phyloP scores from a whole-genome alignment of 2,113 vertebrate genomes.

The Odocoileus virginianus region DNA sequence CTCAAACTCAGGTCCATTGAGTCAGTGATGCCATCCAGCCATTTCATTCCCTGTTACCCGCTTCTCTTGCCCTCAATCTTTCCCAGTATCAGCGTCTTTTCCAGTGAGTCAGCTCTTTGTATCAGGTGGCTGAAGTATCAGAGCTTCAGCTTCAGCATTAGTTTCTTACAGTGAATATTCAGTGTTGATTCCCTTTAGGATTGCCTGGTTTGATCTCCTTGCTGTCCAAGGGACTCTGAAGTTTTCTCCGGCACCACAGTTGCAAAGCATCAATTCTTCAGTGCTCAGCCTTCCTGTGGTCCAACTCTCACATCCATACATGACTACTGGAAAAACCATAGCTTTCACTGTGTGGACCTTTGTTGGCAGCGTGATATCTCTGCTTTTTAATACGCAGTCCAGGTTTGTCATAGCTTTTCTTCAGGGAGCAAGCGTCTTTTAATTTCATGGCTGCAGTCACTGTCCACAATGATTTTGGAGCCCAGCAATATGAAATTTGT shows the following conservation, averaged over 20 bases:
- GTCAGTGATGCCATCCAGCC: background rate
- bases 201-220: background rate
- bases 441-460: background rate
- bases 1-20: background rate
- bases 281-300: background rate
- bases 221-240: background rate
- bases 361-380: background rate
- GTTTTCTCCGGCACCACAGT: background rate
- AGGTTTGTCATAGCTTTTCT: background rate
- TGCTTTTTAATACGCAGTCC: background rate
- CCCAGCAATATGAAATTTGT: background rate
- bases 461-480: background rate
- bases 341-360: background rate
- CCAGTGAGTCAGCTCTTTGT: background rate
- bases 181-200: background rate
- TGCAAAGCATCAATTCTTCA: background rate
- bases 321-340: background rate
- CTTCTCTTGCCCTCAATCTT: background rate
- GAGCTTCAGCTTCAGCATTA: background rate
- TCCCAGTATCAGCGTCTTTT: background rate
- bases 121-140: background rate
- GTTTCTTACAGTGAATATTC: background rate
- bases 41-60: background rate
- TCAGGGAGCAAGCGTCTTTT: background rate
- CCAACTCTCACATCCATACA: background rate